Base-by-base conservation (phyloP, 2,797 vertebrate species). In the Clarias laeviceps region DNA sequence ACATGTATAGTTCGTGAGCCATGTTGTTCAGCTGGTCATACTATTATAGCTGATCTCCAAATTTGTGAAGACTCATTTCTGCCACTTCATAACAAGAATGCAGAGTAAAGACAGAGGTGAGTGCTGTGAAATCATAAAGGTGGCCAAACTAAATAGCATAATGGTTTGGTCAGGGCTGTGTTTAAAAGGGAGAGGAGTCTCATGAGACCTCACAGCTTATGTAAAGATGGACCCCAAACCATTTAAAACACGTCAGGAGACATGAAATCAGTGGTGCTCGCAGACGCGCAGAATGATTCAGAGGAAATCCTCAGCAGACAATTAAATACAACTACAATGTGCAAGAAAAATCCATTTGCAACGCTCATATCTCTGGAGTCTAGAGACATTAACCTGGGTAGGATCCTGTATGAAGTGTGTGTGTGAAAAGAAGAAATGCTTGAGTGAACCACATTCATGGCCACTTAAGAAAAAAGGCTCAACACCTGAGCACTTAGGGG, bases 371-470 rank as follows among this genome's bases (percentile, higher is more conserved):
- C 77, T 61, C 5, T 22, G 24, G 73, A 34, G 20, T 78, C 56
- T 37, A 34, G 56, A 61, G 56, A 37, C 56, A 61, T 78, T 61
- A 78, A 59, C 20, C 56, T 15, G 76, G 20, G 18, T 78, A 74
- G 4, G 45, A 56, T 15, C 18, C 5, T 29, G 45, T 74, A 37
- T 3, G 56, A 22, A 37, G 12, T 27, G 22, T 40, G 32, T 17
- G 18, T 3, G 56, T 22, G 34, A 83, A 81, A 83, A 88, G 89
- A 91, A 90, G 89, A 85, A n/a, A 86, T 88, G 90, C 89, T 91
- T 57, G 92, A 92, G 89, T 84, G 85, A 40, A 59, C 5, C 82
- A 65, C 72, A 56, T 84, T 66, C 32, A 29, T 27, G 50, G 15
- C 62, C 62, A 78, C 82, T 76, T 84, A 70, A 78, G 62, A 68